Evolutionary conservation across 2,797 vertebrate genomes (phyloP).

Genomic region (Amazonetta brasiliensis): DNA sequence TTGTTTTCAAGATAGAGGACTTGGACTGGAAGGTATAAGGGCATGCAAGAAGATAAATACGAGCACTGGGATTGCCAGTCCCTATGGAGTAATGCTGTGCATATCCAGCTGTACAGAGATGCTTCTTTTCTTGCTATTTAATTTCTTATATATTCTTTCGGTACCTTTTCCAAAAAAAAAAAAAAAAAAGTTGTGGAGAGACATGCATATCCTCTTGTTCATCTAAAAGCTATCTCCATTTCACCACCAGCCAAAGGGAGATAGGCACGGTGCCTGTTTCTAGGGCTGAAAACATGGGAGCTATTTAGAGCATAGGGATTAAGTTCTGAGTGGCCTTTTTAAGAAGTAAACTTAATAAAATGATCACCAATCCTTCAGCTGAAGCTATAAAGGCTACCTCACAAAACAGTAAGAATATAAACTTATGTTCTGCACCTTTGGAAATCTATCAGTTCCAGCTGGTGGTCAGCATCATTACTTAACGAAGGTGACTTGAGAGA

Average conservation of each 20-base stretch:
- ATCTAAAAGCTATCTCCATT: not conserved
- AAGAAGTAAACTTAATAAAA: not conserved
- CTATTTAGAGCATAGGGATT: not conserved
- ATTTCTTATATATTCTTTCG: not conserved
- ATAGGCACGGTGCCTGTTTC: not conserved
- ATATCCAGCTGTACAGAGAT: not conserved
- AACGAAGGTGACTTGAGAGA: not conserved
- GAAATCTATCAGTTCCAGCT: not conserved
- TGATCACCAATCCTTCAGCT: not conserved
- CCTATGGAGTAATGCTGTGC: not conserved
- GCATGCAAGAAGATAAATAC: not conserved
- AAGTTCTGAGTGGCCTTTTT: not conserved
- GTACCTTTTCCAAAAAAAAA: not conserved
- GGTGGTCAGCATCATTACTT: not conserved
- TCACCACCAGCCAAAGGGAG: not conserved
- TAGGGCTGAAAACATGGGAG: not conserved
- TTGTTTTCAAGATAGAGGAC: not conserved
- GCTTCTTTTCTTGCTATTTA: not conserved
- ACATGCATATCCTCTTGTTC: not conserved
- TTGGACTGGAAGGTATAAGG: not conserved
- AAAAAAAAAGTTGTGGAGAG: not conserved
- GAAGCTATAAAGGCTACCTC: not conserved
- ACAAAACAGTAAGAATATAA: not conserved
- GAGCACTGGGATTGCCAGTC: not conserved
- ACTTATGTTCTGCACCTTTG: not conserved